Conservation (phyloP, 2,113 vertebrate species). For the Brachyhypopomus gauderio region DNA sequence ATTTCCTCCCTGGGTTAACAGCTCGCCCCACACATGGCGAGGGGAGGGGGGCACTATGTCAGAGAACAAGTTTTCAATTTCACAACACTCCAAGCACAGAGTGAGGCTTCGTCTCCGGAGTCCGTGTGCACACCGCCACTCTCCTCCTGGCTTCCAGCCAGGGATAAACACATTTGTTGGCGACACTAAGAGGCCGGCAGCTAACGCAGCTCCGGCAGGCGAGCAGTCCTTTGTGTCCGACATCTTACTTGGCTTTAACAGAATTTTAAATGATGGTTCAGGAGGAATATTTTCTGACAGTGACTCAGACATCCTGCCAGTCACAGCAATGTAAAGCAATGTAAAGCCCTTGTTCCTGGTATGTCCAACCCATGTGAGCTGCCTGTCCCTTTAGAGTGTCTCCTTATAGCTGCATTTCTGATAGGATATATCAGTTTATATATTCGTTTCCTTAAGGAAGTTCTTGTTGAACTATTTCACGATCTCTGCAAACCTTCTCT, state of each 20-base stretch:
- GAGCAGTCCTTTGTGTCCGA: neutral
- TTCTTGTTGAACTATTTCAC: neutral
- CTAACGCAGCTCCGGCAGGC: neutral
- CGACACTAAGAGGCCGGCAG: neutral
- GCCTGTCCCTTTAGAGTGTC: too few relatives aligned
- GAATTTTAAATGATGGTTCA: neutral
- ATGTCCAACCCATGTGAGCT: too few relatives aligned
- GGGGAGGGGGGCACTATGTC: slow-evolving; percentile 57
- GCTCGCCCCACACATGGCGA: slow-evolving; percentile 59
- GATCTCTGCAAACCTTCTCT: neutral
- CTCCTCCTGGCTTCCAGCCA: neutral
- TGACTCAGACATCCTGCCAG: neutral
- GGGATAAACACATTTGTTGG: slow-evolving; percentile 4
- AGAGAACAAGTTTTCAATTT: slow-evolving; percentile 68
- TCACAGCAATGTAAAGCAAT: neutral
- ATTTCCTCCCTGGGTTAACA: slow-evolving; percentile 72
- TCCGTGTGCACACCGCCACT: neutral
- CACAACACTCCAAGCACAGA: slow-evolving; percentile 50
- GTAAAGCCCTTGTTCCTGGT: too few relatives aligned
- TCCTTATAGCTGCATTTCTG: too few relatives aligned
- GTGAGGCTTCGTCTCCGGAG: slow-evolving; percentile 19
- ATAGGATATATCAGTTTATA: too few relatives aligned
- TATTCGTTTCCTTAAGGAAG: neutral
- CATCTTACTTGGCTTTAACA: neutral
- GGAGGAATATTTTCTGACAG: neutral